Evolutionary conservation across 1,140 invertebrate genomes (phyloP).

Genomic region (Sipha flava): DNA sequence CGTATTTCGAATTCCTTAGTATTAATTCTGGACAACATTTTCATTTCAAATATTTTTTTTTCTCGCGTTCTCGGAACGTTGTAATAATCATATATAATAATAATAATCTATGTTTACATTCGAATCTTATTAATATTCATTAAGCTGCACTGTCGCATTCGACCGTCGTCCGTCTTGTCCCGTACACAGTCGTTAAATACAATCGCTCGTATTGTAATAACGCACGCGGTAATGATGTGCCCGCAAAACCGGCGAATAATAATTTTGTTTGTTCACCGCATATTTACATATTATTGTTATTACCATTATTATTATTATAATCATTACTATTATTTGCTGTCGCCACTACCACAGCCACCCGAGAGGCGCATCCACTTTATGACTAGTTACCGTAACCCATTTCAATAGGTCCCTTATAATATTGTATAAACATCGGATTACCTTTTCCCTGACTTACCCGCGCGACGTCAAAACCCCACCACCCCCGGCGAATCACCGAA

Average conservation of each 20-base stretch:
- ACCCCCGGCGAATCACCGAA: not conserved
- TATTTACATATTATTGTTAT: not conserved
- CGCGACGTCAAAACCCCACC: not conserved
- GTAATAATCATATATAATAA: too few relatives aligned
- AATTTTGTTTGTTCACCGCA: not conserved
- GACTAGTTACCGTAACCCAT: not conserved
- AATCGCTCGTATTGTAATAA: too few relatives aligned
- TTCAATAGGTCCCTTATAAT: not conserved
- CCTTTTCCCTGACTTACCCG: too few relatives aligned
- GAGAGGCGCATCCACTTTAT: not conserved
- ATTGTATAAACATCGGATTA: not conserved
- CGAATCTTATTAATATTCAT: too few relatives aligned
- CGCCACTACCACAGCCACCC: not conserved
- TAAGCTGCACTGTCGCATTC: too few relatives aligned
- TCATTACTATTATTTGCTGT: not conserved
- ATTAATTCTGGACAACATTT: too few relatives aligned
- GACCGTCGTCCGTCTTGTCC: too few relatives aligned
- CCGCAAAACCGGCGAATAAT: not conserved
- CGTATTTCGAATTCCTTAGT: too few relatives aligned
- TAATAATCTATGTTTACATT: too few relatives aligned
- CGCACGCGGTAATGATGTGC: not conserved
- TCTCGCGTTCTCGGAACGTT: too few relatives aligned
- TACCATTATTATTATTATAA: not conserved
- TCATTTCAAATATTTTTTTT: too few relatives aligned
- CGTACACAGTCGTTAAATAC: too few relatives aligned